Evolutionary conservation across 2,113 vertebrate genomes (phyloP).

Genomic region (Xiphophorus couchianus): DNA sequence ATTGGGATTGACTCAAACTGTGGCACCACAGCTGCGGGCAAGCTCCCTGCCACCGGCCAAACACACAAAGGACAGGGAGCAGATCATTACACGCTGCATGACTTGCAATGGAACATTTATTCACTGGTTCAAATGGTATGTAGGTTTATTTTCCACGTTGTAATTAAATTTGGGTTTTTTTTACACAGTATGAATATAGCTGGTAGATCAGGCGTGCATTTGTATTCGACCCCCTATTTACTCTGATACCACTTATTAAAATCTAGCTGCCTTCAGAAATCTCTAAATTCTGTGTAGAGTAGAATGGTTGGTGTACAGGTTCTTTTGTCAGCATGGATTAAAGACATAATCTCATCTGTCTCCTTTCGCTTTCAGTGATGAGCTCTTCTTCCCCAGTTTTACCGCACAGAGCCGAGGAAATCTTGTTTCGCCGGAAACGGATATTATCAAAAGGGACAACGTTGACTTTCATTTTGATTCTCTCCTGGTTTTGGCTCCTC

Average conservation of each 20-base stretch:
- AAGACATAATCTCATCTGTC: slow-evolving; percentile 2
- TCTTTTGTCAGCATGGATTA: neutral
- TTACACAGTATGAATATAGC: neutral
- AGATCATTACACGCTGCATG: too few species aligned
- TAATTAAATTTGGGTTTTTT: neutral
- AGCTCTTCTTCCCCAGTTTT: neutral
- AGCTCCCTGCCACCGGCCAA: too few species aligned
- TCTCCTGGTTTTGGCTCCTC: slow-evolving; percentile 26
- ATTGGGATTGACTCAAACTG: neutral
- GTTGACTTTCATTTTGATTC: slow-evolving; percentile 43
- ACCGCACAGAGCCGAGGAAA: neutral
- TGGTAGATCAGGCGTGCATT: neutral
- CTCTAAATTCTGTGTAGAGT: too few species aligned
- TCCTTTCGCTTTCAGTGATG: neutral
- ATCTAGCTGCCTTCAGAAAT: neutral
- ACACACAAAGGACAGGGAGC: too few species aligned
- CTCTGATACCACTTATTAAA: neutral
- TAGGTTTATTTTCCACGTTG: neutral
- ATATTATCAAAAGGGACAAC: slow-evolving; percentile 37
- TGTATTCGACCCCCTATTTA: neutral
- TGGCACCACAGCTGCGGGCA: too few species aligned
- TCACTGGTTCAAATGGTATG: neutral
- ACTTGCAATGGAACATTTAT: too few species aligned
- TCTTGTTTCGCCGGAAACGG: slow-evolving; percentile 18
- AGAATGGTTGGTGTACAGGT: neutral